phyloP scores from a whole-genome alignment of 1,140 invertebrate species.

The Micrasema minimum region DNA sequence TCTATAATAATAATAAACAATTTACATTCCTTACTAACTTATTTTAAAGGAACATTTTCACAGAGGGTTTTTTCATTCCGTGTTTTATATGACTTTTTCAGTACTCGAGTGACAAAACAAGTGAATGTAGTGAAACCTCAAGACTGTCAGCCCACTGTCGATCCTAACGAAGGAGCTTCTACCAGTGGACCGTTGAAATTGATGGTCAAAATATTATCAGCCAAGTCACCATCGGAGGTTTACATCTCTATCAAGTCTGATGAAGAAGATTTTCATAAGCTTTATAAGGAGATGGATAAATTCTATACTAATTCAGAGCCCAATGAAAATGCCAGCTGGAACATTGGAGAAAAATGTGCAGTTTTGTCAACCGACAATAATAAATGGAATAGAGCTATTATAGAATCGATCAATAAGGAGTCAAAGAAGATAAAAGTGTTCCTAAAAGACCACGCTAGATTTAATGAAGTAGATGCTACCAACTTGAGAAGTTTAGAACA shows the following conservation, averaged over 20 bases:
- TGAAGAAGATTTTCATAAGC: slow-evolving; percentile 57
- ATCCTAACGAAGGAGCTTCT: slow-evolving; percentile 56
- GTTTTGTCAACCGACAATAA: slow-evolving; percentile 62
- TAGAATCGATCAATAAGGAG: slow-evolving; percentile 59
- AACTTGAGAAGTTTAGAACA: slow-evolving; percentile 60
- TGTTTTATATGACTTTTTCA: too few species aligned
- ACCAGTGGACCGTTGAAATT: slow-evolving; percentile 65
- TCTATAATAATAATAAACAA: too few species aligned
- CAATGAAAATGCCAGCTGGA: slow-evolving; percentile 57
- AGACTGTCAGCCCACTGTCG: neutral
- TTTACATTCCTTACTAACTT: too few species aligned
- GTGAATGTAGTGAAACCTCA: slow-evolving; percentile 16
- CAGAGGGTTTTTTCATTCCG: too few species aligned
- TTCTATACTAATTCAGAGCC: slow-evolving; percentile 60
- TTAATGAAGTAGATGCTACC: slow-evolving; percentile 59
- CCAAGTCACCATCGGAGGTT: slow-evolving; percentile 65
- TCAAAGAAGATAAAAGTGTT: slow-evolving; percentile 61
- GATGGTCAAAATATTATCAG: slow-evolving; percentile 62
- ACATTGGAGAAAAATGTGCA: slow-evolving; percentile 62
- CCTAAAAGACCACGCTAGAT: slow-evolving; percentile 66
- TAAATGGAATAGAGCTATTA: slow-evolving; percentile 66
- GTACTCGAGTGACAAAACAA: slow-evolving; percentile 13
- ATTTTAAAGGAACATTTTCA: too few species aligned
- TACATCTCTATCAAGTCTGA: slow-evolving; percentile 64
- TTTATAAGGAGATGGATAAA: slow-evolving; percentile 63